phyloP scores from a whole-genome alignment of 2,797 vertebrate genomes.

The Fistularia commersonii region DNA sequence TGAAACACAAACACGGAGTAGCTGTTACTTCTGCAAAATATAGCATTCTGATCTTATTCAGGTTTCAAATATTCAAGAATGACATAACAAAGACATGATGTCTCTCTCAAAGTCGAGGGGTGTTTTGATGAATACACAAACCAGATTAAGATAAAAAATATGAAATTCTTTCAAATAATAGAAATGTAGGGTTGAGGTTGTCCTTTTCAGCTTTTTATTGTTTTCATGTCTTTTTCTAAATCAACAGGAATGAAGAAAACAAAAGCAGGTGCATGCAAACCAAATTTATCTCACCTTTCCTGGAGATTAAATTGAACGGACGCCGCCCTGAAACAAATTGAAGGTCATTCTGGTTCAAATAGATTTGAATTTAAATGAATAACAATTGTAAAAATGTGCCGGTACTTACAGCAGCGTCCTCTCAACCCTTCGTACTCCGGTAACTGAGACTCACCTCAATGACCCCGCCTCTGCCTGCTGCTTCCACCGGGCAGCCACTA shows the following conservation, averaged over 20 bases:
- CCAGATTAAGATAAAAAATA: neutral
- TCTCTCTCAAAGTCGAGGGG: constrained; percentile 37
- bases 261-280: constrained; percentile 52
- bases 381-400: constrained; percentile 8
- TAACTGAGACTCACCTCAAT: constrained; percentile 53
- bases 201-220: neutral
- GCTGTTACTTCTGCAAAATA: no score
- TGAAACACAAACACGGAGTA: no score
- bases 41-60: neutral
- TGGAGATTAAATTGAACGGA: constrained; percentile 72
- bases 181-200: neutral
- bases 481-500: neutral
- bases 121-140: no score
- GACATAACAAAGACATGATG: constrained; percentile 55
- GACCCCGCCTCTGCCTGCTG: constrained; percentile 66
- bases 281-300: constrained; percentile 54
- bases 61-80: constrained; percentile 1
- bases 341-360: constrained; percentile 20
- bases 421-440: constrained; percentile 74
- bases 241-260: constrained; percentile 3
- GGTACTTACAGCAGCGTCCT: constrained; percentile 83
- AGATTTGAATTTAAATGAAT: neutral
- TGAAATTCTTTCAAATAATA: neutral
- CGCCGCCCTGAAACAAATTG: constrained; percentile 79
- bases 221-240: neutral